Percentiles rank a stretch among this genome's conserved stretches.
Evolutionary conservation across 2,888 invertebrate genomes (phyloP).

Genomic region (Nomada flava): DNA sequence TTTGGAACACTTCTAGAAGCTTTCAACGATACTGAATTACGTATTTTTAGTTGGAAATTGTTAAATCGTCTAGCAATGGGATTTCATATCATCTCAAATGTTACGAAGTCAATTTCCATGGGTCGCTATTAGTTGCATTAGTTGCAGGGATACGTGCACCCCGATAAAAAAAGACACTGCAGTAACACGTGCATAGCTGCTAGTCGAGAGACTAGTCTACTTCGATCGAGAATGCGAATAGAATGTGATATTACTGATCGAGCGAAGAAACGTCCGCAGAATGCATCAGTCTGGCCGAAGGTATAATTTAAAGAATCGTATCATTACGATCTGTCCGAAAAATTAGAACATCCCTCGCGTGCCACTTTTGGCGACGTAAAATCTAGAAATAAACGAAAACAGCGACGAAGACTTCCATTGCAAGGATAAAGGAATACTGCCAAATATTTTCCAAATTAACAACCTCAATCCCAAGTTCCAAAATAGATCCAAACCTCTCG

Average conservation of each 20-base stretch:
- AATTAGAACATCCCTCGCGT: constrained; percentile 10
- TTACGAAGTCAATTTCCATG: background rate
- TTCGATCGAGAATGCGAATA: constrained; percentile 36
- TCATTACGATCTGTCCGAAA: constrained; percentile 20
- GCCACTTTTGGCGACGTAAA: background rate
- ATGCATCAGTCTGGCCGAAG: background rate
- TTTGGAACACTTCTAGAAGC: too few species aligned
- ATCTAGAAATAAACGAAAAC: background rate
- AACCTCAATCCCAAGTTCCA: too few species aligned
- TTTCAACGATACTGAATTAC: too few species aligned
- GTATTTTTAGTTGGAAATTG: too few species aligned
- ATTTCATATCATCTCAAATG: background rate
- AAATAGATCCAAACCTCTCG: too few species aligned
- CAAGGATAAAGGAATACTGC: too few species aligned
- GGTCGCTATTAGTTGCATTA: background rate
- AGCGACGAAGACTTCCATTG: too few species aligned
- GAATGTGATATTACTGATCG: constrained; percentile 38
- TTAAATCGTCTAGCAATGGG: background rate
- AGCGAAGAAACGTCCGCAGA: background rate
- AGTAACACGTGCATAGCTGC: constrained; percentile 14
- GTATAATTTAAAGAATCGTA: constrained; percentile 54
- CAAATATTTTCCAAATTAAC: too few species aligned
- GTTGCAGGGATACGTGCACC: background rate
- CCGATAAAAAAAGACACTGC: constrained; percentile 22
- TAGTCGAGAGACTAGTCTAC: constrained; percentile 16